Base-by-base conservation (phyloP, 1,140 invertebrate species). In the Venustaconcha ellipsiformis region DNA sequence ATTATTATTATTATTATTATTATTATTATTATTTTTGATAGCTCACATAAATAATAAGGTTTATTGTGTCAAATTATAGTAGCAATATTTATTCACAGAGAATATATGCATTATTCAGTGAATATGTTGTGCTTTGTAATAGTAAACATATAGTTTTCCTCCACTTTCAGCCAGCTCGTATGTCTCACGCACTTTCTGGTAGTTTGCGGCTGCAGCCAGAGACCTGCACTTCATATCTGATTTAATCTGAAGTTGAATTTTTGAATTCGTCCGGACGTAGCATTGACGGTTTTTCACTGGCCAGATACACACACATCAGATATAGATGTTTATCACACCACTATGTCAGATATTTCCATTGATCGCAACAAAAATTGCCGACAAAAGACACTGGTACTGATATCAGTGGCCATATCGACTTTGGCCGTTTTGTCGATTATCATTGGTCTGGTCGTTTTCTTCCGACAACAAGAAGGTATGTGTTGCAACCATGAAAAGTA, bases 391-490 rank as follows among this genome's bases (percentile, higher is more conserved):
- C 20, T 71, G n/a, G 74, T 68, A 4, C 68, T 76, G 15, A 59
- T 76, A 6, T 17, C 67, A 0, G 74, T 76, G 1, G 74, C 74
- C 20, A 70, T 76, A 14, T 68, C 37, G 65, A 56, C 71, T n/a
- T 58, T 76, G 18, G 74, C 74, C 2, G 69, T 63, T 14, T 68
- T 71, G 11, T 68, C 74, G 6, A 62, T 69, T 8, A 65, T 76
- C 14, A 57, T 68, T 23, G 68, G 74, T 20, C 23, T 76, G 8
- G 65, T 70, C 6, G 23, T 76, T 17, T 69, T 70, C 60, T 70
- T 76, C 23, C 74, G 67, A 4, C 67, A 76, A 20, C 68, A 68
- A 30, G 60, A 60, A 70, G 74, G 74, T 76, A 65, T 59, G 56
- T 62, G 13, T 1, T 37, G 48, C 23, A 48, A 26, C 14, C 37